Base-by-base conservation (phyloP, 1,140 invertebrate species). In the Neoseiulus cucumeris region DNA sequence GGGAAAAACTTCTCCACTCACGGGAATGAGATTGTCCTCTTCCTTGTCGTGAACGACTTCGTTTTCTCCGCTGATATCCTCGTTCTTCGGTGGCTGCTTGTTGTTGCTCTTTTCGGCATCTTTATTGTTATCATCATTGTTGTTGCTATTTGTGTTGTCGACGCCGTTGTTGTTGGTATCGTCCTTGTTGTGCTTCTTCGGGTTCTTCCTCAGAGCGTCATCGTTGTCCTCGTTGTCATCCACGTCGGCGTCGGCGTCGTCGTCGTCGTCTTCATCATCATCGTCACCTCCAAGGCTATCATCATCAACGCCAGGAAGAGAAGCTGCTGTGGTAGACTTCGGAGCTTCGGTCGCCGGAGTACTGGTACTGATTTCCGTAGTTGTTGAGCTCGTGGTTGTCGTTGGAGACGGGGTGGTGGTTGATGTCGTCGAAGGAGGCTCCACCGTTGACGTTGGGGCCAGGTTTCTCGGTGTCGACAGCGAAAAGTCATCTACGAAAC, bases 271-370 rank as follows among this genome's bases (percentile, higher is more conserved):
- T 7, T 2, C 69, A 69, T 68, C 70, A 41, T 64, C 68, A 65
- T 64, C 71, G 67, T 65, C 66, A 67, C 41, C 68, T 67, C 66
- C 68, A 30, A 66, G 66, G 67, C 69, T 69, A 68, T 70, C 68
- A 68, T 72, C 42, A 64, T 70, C 64, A 44, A 67, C 68, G 44
- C 70, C 66, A 69, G 67, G 33, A 64, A 66, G 66, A 20, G 64
- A 66, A 64, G 68, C 33, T 6, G 4, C 9, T 39, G 33, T 39
- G 4, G 33, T 39, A 9, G 33, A 39, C 9, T 39, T 39, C 33
- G 33, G 33, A 39, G 33, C 33, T 39, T 39, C 33, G 5, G 51
- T 59, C n/a, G 51, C 5, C 4, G 51, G 12, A 14, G 51, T 12
- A 14, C 25, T n/a, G 22, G 51, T 59, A 14, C 14, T 59, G 1